Conservation (phyloP, 2,113 vertebrate genomes). For the Vulpes lagopus region DNA sequence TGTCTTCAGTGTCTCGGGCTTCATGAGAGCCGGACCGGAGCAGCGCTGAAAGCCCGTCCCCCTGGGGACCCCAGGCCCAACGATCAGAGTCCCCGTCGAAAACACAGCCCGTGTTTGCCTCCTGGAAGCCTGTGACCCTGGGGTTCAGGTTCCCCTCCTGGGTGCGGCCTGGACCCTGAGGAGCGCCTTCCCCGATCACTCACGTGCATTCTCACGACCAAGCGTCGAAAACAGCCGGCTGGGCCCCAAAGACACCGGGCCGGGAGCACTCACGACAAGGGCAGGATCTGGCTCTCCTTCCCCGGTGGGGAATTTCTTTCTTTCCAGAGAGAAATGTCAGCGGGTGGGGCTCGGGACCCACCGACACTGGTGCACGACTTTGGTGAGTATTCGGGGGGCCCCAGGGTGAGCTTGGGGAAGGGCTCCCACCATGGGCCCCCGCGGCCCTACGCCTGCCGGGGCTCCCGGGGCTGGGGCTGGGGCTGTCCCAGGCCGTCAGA, state of each 20-base stretch:
- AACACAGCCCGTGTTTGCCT: conserved; percentile 1
- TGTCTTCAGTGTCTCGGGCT: conserved; percentile 51
- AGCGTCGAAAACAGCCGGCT: neutral
- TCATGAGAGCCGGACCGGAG: conserved; percentile 68
- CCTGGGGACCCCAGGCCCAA: neutral
- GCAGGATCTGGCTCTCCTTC: too few relatives aligned
- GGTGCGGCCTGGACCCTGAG: neutral
- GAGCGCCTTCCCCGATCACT: neutral
- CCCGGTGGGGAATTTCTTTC: neutral
- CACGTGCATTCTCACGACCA: accelerated
- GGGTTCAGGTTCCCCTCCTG: neutral
- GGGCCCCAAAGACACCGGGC: neutral
- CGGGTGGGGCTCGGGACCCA: accelerated
- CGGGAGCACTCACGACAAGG: accelerated
- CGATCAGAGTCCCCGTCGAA: conserved; percentile 46
- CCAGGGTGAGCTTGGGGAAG: neutral
- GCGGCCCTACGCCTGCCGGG: too few relatives aligned
- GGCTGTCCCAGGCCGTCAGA: accelerated
- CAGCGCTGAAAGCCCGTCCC: conserved; percentile 44
- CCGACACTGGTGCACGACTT: neutral
- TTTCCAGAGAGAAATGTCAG: neutral
- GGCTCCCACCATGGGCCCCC: too few relatives aligned
- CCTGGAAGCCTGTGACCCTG: neutral
- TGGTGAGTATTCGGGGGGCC: neutral
- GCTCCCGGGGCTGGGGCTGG: too few relatives aligned